Conservation (phyloP, 2,113 vertebrate genomes). For the Peromyscus californicus region DNA sequence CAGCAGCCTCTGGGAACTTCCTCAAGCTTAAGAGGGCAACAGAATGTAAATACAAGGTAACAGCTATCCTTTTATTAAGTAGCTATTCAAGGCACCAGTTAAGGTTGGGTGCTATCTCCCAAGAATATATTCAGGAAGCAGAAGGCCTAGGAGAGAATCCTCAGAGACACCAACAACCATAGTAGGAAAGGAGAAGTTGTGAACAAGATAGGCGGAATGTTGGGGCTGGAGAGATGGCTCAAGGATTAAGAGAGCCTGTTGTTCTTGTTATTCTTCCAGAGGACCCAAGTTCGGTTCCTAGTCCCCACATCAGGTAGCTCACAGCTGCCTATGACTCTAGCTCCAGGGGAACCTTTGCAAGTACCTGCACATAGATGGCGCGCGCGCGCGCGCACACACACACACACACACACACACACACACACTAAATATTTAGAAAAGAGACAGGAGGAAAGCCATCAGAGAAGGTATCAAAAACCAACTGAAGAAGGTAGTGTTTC, state of each 20-base stretch:
- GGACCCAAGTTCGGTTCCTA: background rate
- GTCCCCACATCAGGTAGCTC: background rate
- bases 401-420: background rate
- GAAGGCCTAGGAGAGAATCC: background rate
- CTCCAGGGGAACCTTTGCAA: background rate
- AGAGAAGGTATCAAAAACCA: background rate
- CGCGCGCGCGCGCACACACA: background rate
- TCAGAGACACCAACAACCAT: background rate
- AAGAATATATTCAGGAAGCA: slow-evolving; percentile 14
- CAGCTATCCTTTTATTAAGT: background rate
- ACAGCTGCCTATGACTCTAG: background rate
- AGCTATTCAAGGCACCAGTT: background rate
- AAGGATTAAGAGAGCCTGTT: background rate
- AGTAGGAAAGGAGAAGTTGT: background rate
- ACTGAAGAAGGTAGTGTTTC: background rate
- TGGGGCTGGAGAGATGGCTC: background rate
- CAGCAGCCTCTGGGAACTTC: background rate
- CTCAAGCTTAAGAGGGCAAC: slow-evolving; percentile 2
- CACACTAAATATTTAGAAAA: background rate
- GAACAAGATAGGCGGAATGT: background rate
- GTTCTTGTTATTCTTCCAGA: background rate
- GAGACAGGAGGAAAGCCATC: background rate
- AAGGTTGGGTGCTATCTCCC: background rate
- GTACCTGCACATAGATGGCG: background rate
- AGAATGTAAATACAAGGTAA: slow-evolving; percentile 31